A percentile compares a stretch with the other conserved stretches of the same genome.
Conservation (phyloP, 2,113 vertebrate species). For the Urocynchramus pylzowi region DNA sequence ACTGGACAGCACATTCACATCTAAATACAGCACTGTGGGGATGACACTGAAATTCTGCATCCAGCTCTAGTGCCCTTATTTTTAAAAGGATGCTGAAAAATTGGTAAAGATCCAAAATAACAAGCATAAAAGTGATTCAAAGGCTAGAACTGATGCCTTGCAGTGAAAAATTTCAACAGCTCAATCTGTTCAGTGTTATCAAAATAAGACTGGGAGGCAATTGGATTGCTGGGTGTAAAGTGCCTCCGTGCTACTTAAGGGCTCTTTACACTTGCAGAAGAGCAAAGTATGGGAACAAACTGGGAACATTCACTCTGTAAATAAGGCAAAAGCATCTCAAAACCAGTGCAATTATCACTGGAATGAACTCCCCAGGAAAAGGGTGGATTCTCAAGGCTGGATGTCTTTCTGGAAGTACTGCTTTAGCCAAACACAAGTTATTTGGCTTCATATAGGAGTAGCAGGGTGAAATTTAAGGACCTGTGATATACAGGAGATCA, state of each 20-base stretch:
- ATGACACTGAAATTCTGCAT: background rate
- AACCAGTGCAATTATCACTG: background rate
- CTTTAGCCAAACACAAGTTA: constrained; percentile 43
- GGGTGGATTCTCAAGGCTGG: constrained; percentile 44
- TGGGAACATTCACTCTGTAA: background rate
- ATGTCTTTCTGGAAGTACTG: constrained; percentile 48
- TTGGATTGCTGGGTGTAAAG: background rate
- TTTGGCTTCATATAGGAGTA: constrained; percentile 40
- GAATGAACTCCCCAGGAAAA: constrained; percentile 30
- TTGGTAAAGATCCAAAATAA: background rate
- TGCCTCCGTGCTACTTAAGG: background rate
- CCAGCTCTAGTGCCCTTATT: background rate
- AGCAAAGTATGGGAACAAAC: background rate
- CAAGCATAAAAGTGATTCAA: constrained; percentile 6
- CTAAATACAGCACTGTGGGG: background rate
- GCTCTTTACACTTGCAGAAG: background rate
- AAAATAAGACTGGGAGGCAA: background rate
- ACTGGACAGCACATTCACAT: background rate
- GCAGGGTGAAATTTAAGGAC: constrained; percentile 61
- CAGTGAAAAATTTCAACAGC: constrained; percentile 1
- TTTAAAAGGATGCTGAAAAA: constrained; percentile 11
- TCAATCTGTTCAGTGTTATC: constrained; percentile 5
- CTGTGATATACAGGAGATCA: constrained; percentile 65
- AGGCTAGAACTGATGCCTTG: background rate
- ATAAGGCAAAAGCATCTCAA: background rate